Evolutionary conservation across 2,888 invertebrate species (phyloP), one percentile per base, ranked within the genome.

Genomic region (Megamerina dolium): DNA sequence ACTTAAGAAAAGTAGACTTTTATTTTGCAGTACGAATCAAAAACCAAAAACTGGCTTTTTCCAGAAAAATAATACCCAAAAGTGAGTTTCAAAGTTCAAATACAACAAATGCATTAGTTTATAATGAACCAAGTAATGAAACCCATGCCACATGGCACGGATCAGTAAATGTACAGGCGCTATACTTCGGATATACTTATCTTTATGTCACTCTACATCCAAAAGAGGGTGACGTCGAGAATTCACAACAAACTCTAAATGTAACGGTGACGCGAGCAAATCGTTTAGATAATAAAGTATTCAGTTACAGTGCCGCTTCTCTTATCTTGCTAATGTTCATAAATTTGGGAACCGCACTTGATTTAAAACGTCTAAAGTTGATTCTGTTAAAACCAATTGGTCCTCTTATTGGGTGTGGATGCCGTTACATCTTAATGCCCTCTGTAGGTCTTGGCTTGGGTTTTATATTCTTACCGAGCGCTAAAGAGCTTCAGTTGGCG

Each of bases 331-430:
- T 90, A 18, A 82, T 89, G 60, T 90, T 87, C 63, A 80, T 90
- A 49, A 90, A 89, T 74, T 87, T 90, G 72, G 90, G 90, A 1
- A 88, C 88, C 62, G 87, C 87, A 1, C 74, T 90, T 69, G 83
- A 90, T 61, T 81, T 85, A 79, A 70, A 76, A 1, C 78, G 83
- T 0, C 77, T 90, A 18, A 75, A 75, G 50, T 72, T 74, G 4
- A 83, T 82, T 8, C 51, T 89, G 3, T 79, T 75, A 45, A 75
- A 75, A 51, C 90, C 90, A 0, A 70, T 87, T 17, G 88, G 87
- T 1, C 88, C 88, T 0, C 63, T 74, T 3, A 83, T 89, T 46
- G 89, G 88, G 14, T 78, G 87, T 63, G 63, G 77, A 10, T 82
- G 81, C 33, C 87, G 90, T 60, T 89, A 84, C 60, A 32, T 85